Percentiles rank a stretch among this genome's conserved stretches.
Conservation (phyloP, 2,113 vertebrate species). For the Camelus bactrianus region DNA sequence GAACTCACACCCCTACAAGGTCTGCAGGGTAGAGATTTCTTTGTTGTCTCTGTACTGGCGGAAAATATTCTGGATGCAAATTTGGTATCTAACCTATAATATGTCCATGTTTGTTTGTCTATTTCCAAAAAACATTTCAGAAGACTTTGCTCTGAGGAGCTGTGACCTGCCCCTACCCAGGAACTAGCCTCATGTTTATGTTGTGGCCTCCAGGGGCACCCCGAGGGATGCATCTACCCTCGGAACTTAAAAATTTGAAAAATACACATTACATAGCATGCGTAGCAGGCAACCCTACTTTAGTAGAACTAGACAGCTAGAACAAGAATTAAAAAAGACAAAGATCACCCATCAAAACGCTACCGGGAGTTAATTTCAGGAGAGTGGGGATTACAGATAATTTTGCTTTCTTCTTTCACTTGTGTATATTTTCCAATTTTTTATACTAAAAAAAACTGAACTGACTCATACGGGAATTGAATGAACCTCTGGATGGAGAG, state of each 20-base stretch:
- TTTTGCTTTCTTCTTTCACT: neutral
- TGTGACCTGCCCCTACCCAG: neutral
- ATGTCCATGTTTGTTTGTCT: neutral
- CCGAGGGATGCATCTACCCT: neutral
- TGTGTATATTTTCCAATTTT: neutral
- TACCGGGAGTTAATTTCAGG: neutral
- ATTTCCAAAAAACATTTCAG: neutral
- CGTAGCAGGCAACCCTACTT: neutral
- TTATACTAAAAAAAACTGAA: neutral
- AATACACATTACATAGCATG: neutral
- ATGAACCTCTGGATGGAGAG: neutral
- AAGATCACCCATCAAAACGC: neutral
- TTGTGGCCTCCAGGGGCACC: neutral
- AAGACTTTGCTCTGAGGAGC: conserved; percentile 9
- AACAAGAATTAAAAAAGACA: neutral
- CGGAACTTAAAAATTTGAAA: neutral
- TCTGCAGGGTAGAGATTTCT: neutral
- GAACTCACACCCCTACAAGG: neutral
- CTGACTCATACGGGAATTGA: neutral
- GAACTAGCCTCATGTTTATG: conserved; percentile 21
- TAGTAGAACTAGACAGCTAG: neutral
- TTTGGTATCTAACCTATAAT: neutral
- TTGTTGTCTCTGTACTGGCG: neutral
- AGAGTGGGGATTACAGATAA: neutral
- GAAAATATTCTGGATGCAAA: neutral